Conservation (phyloP, 2,888 invertebrate species). For the Dryococelus australis region DNA sequence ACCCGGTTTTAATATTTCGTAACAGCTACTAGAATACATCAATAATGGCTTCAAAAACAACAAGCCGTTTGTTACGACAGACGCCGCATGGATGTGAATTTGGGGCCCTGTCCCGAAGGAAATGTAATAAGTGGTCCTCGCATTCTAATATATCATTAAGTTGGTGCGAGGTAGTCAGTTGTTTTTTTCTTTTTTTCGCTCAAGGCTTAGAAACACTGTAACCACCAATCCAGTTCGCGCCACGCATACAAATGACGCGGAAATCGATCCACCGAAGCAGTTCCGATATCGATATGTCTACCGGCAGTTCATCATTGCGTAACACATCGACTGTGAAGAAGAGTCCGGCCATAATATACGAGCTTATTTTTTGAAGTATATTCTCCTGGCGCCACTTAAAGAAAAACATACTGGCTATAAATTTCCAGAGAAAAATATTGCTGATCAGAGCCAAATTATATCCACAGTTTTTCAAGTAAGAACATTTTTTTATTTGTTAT, state of each 20-base stretch:
- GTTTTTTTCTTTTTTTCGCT: neutral
- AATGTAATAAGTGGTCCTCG: neutral
- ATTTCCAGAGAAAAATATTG: too few species aligned
- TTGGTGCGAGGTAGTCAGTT: neutral
- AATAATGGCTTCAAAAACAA: neutral
- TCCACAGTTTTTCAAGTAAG: too few species aligned
- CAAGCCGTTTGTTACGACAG: neutral
- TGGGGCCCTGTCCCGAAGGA: neutral
- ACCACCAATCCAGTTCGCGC: neutral
- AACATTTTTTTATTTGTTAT: too few species aligned
- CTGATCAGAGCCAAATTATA: too few species aligned
- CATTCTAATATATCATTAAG: neutral
- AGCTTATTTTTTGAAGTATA: too few species aligned
- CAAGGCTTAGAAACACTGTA: neutral
- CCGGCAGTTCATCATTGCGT: neutral
- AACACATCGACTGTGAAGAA: neutral
- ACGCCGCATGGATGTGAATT: neutral
- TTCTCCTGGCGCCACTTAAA: too few species aligned
- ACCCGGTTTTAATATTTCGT: too few species aligned
- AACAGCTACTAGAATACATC: too few species aligned
- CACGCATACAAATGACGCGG: neutral
- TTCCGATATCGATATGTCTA: neutral
- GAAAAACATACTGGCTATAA: too few species aligned
- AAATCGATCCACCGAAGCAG: neutral
- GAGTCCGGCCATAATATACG: too few species aligned